Percentiles rank a stretch among this genome's conserved stretches.
These are phyloP conservation scores for Cantharis lateralis DNA, from an alignment of 2,888 invertebrate species.

Conservation along the genomic window DNA sequence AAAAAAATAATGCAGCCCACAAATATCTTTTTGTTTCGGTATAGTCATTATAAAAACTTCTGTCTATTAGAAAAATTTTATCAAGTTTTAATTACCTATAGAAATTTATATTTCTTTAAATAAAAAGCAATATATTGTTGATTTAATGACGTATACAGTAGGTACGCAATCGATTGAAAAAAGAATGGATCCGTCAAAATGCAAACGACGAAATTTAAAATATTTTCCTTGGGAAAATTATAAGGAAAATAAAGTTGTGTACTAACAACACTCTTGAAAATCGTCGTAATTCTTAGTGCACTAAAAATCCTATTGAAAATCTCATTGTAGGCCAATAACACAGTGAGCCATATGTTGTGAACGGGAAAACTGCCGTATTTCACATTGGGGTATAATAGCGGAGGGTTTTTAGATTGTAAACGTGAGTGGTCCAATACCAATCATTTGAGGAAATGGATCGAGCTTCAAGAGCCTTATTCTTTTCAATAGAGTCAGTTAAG, in stretches of 20 bases:
- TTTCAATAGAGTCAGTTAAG: slow-evolving; percentile 28
- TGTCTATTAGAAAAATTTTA: too few species aligned
- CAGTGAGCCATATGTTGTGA: slow-evolving; percentile 39
- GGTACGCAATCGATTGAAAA: neutral
- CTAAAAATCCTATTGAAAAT: slow-evolving; percentile 22
- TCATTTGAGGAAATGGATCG: slow-evolving; percentile 33
- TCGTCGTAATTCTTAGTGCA: slow-evolving; percentile 11
- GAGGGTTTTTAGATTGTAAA: slow-evolving; percentile 32
- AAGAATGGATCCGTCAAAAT: neutral
- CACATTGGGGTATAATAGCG: slow-evolving; percentile 36
- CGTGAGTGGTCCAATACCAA: slow-evolving; percentile 36
- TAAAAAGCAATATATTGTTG: neutral
- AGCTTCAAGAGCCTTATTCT: slow-evolving; percentile 29
- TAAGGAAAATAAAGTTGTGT: slow-evolving; percentile 1
- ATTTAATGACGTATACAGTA: neutral
- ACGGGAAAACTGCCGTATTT: slow-evolving; percentile 41
- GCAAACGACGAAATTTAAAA: neutral
- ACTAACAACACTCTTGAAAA: slow-evolving; percentile 5
- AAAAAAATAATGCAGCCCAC: too few species aligned
- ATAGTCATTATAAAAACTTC: too few species aligned
- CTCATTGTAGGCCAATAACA: slow-evolving; percentile 34
- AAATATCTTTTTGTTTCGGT: too few species aligned
- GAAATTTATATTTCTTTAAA: neutral
- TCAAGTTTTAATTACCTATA: neutral
- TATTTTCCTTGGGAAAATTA: neutral